A percentile compares a stretch with the other conserved stretches of the same genome.
phyloP scores from a whole-genome alignment of 2,888 invertebrate genomes.

The Trachelus iudaicus region DNA sequence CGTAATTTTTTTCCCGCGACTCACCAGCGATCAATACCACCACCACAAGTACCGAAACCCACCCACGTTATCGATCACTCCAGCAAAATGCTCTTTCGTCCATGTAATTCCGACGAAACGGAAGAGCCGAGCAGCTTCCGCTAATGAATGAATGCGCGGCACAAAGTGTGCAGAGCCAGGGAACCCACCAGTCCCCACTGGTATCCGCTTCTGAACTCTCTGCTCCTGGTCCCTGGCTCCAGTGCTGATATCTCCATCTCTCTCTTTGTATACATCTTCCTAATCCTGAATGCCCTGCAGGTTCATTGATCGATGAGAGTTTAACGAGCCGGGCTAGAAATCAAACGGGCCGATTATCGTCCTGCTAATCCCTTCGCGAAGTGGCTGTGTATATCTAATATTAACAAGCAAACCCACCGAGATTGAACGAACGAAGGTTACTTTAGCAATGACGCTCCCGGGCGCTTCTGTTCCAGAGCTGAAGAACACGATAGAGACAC shows the following conservation, averaged over 20 bases:
- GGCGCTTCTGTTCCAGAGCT: conserved; percentile 79
- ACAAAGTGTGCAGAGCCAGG: neutral
- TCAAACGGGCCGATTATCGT: conserved; percentile 33
- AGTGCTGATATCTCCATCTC: neutral
- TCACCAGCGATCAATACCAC: neutral
- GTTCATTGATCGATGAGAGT: conserved; percentile 45
- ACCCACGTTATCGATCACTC: neutral
- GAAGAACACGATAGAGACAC: conserved; percentile 97
- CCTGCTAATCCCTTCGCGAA: neutral
- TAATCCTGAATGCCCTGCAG: neutral
- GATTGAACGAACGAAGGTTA: neutral
- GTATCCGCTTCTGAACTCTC: neutral
- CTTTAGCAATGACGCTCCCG: conserved; percentile 6
- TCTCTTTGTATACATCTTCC: neutral
- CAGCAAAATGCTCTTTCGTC: neutral
- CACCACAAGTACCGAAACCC: neutral
- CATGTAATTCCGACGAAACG: neutral
- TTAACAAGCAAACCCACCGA: neutral
- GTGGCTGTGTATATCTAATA: neutral
- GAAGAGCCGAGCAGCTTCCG: neutral
- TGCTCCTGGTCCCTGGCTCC: neutral
- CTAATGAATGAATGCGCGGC: neutral
- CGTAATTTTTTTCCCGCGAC: neutral
- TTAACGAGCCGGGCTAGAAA: conserved; percentile 48
- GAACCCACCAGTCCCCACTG: neutral